Base-by-base conservation (phyloP, 1,140 invertebrate species). In the Idris sp. region DNA sequence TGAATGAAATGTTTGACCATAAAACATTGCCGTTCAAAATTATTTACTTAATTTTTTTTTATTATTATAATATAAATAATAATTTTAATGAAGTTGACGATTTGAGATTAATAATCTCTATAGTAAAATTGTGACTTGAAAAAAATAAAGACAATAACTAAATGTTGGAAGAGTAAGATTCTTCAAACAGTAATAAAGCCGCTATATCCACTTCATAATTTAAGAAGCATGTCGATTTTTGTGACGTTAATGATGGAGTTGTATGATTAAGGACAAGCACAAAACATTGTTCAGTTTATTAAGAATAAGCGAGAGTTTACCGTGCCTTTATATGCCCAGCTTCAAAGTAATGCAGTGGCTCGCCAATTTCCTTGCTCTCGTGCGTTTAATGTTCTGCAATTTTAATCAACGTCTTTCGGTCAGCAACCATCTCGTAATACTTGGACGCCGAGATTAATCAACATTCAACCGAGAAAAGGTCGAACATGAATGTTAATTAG, bases 361-460 rank as follows among this genome's bases (percentile, higher is more conserved):
- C 18, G 44, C 4, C 51, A 73, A 56, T 64, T 64, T 48, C 43
- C 19, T 40, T 36, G 35, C 25, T 73, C 35, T 41, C 35, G 28
- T 61, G 58, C 40, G 35, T 64, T 58, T 64, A 56, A 73, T 65
- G 62, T 61, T 61, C 31, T 41, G 48, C 62, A 56, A 61, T 74
- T 74, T 74, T 74, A 74, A 74, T 74, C 62, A 67, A 41, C 71
- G 61, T 74, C 48, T 62, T 74, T 58, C 28, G 44, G 7, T 30
- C 26, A 7, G 15, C 28, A 64, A 51, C 14, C 18, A 35, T 26
- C 38, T 51, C 15, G 58, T 53, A 61, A 69, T 69, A 61, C 58
- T 72, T 36, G 54, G 31, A 31, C 22, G 48, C 44, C 38, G 36
- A 35, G 69, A 74, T 74, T 61, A 74, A 67, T 74, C 69, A 74